Conservation (phyloP, 2,797 vertebrate genomes). For the Darevskia nairensis region DNA sequence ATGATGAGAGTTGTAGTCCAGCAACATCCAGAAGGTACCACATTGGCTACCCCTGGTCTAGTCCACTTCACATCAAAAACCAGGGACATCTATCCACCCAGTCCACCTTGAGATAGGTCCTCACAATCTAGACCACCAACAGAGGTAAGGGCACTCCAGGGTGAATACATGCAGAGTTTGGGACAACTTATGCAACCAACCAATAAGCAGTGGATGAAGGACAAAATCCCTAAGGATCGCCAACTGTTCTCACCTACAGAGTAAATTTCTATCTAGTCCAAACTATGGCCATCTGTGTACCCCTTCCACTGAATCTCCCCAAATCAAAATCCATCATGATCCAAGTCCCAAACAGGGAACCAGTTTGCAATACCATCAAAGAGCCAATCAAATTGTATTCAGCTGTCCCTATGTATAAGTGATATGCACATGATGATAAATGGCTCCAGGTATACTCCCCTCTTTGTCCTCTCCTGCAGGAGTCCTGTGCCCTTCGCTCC, state of each 20-base stretch:
- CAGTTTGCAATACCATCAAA: too few species aligned
- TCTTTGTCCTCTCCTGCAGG: conserved; percentile 51
- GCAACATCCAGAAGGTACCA: too few species aligned
- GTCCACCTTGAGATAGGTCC: background rate
- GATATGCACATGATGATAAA: too few species aligned
- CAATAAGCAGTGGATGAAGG: background rate
- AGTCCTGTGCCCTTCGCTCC: conserved; percentile 66
- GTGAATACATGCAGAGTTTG: background rate
- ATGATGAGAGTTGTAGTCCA: too few species aligned
- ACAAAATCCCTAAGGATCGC: background rate
- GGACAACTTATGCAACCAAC: background rate
- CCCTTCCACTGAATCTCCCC: background rate
- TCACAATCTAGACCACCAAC: background rate
- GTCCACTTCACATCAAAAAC: background rate
- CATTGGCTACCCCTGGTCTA: background rate
- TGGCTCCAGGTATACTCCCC: background rate
- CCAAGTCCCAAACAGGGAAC: background rate
- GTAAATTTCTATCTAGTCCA: background rate
- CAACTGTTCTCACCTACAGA: background rate
- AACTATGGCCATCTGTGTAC: background rate
- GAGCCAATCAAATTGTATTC: background rate
- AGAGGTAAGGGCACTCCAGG: background rate
- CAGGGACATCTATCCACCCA: background rate
- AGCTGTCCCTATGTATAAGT: background rate
- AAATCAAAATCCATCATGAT: background rate